Evolutionary conservation across 2,797 vertebrate species (phyloP), one percentile per base, ranked within the genome.

Genomic region (Antennarius maculatus): DNA sequence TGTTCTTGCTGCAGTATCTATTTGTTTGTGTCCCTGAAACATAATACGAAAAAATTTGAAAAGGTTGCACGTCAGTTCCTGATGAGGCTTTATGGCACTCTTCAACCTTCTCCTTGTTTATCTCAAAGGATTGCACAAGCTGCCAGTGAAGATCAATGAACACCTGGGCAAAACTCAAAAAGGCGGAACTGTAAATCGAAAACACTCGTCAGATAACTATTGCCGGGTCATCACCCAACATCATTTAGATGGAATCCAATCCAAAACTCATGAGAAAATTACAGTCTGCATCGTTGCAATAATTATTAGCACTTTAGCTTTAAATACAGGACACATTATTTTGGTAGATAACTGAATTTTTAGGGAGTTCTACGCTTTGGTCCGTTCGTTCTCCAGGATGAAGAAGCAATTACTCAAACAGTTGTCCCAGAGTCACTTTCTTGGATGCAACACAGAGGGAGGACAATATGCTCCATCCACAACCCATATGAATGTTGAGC

Each of bases 11-110:
- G 76, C 54, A 59, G 67, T 72, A 63, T 76, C 48, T 39, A 75
- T 81, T 79, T 69, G 61, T 83, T 81, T 86, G 72, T 73, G 46
- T 56, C 66, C 66, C 39, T 73, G 63, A 84, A 83, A 85, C 42
- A 9, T 66, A 62, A 82, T 80, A 84, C 67, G 42, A 72, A 71
- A 69, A 39, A 67, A 71, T 61, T 73, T 68, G 59, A 81, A 82
- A 81, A 65, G 51, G 53, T 28, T 48, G 77, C 49, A 55, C 60
- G 67, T 16, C 16, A 54, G 18, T 49, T 74, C 75, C 64, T 68
- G 68, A 76, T 80, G 62, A 81, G 55, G 47, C 56, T 54, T 54
- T 51, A 64, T 78, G 79, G 75, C 88, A 67, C 69, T 83, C 55
- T 61, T 80, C 61, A 59, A 65, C 73, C 55, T 65, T 39, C 50